Evolutionary conservation across 2,113 vertebrate genomes (phyloP), one percentile per base, ranked within the genome.

Genomic region (Seriola dumerili): DNA sequence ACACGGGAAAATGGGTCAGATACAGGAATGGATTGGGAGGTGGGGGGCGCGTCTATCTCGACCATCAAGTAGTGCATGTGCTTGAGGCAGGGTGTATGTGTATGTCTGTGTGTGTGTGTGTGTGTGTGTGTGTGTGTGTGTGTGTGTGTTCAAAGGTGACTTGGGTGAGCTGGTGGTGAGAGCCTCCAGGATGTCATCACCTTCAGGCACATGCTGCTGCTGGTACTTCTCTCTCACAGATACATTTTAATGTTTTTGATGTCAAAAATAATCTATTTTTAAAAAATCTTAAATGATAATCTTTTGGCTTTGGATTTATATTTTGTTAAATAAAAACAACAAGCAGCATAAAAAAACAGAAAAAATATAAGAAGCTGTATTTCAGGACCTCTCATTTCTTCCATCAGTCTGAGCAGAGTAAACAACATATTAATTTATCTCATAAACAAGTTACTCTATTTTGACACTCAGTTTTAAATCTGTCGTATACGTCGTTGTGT

Each of bases 1-100:
- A 54, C 48, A 58, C 36, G 77, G 61, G 42, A 93, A 94, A 94
- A 92, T 94, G 89, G 94, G 92, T 94, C 92, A 94, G 34, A 88
- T 81, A 76, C 72, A 76, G 79, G 63, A 76, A 70, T 0, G 52
- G 68, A 68, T 40, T 29, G 21, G 29, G 71, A 40, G 36, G 9
- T 38, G 32, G 63, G 54, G 63, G 76, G 76, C 52, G 67, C 13
- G 38, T 91, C 38, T 62, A 50, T 72, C 38, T 64, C 12, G 0
- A 76, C 21, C 85, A 83, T 42, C 4, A 11, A 83, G 69, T 42
- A 23, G 82, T 81, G 59, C 63, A 13, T 0, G 8, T 75, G 75
- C 40, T 66, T 52, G 42, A 72, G 63, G 86, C 59, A 52, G 17
- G 54, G 57, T 63, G 80, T 61, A 72, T 64, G 42, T 68, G 64